Conservation (phyloP, 2,113 vertebrate genomes). For the Gymnogyps californianus region DNA sequence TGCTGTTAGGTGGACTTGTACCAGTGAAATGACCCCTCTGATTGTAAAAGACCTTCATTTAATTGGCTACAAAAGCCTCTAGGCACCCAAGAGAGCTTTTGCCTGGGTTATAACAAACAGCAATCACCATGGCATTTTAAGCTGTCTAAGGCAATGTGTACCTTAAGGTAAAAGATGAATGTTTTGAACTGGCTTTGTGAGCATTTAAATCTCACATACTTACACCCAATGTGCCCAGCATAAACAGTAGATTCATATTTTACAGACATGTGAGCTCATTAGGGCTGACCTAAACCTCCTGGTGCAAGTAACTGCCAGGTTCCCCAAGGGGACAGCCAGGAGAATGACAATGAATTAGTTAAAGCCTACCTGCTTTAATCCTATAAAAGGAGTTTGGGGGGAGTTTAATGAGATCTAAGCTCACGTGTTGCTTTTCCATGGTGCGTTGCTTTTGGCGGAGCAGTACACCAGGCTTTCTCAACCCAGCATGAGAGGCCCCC, state of each 20-base stretch:
- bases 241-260: background rate
- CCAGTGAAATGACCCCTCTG: background rate
- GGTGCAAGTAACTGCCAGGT: background rate
- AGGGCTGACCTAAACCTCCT: background rate
- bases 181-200: background rate
- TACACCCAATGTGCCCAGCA: background rate
- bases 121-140: background rate
- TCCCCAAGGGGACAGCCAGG: background rate
- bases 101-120: background rate
- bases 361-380: background rate
- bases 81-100: background rate
- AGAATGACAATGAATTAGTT: background rate
- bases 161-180: background rate
- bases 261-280: background rate
- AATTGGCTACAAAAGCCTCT: background rate
- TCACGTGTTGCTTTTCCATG: accelerated
- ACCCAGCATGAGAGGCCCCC: too few relatives aligned
- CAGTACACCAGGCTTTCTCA: background rate
- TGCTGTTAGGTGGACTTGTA: background rate
- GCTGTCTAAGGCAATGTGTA: background rate
- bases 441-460: background rate
- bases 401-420: background rate
- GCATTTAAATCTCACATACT: background rate
- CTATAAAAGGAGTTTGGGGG: background rate
- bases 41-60: background rate